Evolutionary conservation across 1,140 invertebrate genomes (phyloP).

Genomic region (Glossosoma conforme): DNA sequence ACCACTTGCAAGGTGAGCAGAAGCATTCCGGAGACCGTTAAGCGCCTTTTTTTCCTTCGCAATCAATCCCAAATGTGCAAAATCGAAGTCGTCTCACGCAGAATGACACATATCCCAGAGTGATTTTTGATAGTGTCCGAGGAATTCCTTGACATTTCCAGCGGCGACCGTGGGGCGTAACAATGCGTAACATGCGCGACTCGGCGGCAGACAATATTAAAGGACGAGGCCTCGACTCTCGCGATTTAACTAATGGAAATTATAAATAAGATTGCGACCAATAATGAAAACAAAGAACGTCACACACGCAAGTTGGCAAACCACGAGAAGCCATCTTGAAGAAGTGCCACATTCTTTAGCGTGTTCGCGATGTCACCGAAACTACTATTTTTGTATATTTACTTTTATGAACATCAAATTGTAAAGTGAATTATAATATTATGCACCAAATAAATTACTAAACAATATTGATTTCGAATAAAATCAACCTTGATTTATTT

Average conservation of each 20-base stretch:
- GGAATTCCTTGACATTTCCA: conserved; percentile 24
- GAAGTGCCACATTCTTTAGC: conserved; percentile 57
- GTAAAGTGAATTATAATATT: neutral
- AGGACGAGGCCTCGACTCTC: no score
- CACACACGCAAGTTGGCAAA: conserved; percentile 55
- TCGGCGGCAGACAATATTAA: no score
- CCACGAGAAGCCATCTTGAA: conserved; percentile 58
- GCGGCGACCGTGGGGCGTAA: no score
- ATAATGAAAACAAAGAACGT: conserved; percentile 53
- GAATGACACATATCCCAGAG: conserved; percentile 24
- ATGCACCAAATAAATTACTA: no score
- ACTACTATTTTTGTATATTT: conserved; percentile 16
- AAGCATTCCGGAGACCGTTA: no score
- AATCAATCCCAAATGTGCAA: conserved; percentile 9
- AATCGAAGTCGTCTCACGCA: conserved; percentile 19
- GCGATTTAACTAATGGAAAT: conserved; percentile 32
- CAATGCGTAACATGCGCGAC: no score
- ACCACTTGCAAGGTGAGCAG: neutral
- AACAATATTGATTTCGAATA: no score
- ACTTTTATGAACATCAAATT: neutral
- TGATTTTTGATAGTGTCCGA: conserved; percentile 22
- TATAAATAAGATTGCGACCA: conserved; percentile 37
- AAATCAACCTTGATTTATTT: no score
- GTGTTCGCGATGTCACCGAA: conserved; percentile 13
- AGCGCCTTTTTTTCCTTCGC: no score